Base-by-base conservation (phyloP, 2,797 vertebrate genomes). In the Rhadinocentrus ornatus region DNA sequence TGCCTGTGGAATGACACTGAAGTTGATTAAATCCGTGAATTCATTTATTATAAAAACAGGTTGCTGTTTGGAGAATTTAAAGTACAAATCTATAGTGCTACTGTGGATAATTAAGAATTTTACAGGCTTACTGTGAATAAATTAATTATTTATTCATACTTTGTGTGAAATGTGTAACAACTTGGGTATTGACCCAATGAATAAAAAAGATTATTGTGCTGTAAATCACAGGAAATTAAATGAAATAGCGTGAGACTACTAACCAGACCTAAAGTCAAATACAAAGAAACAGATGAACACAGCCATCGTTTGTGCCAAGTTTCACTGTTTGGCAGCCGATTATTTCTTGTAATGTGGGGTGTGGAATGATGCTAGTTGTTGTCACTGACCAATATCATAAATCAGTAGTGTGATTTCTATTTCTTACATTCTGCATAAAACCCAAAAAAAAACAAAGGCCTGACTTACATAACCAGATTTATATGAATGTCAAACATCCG, bases 1-100 rank as follows among this genome's bases (percentile, higher is more conserved):
- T 62, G 74, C 53, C 63, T 64, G 11, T 71, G 61, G 63, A 34
- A 77, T 88, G 73, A 73, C 35, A 72, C 56, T 29, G 53, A 61
- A 73, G 35, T 63, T 62, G 48, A 78, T 76, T 35, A 71, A 80
- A 46, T 55, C 63, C 61, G 37, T 24, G 35, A 67, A 69, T 71
- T 77, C 27, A 61, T 44, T 55, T 56, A 55, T 24, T 56, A 68
- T 62, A 34, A 64, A 75, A 77, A 73, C 37, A 73, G 66, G 31
- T 54, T 41, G 29, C 34, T 13, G 6, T 50, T 3, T 52, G 35
- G 56, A 53, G 12, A 6, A 65, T 34, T 53, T 12, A 53, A 75
- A 73, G 69, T 71, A 32, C 26, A 34, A 35, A 31, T 32, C 58
- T 54, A 34, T 77, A 50, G 13, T 32, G 29, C 62, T 73, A 44